Conservation (phyloP, 2,888 invertebrate species). For the Drosophila affinis region DNA sequence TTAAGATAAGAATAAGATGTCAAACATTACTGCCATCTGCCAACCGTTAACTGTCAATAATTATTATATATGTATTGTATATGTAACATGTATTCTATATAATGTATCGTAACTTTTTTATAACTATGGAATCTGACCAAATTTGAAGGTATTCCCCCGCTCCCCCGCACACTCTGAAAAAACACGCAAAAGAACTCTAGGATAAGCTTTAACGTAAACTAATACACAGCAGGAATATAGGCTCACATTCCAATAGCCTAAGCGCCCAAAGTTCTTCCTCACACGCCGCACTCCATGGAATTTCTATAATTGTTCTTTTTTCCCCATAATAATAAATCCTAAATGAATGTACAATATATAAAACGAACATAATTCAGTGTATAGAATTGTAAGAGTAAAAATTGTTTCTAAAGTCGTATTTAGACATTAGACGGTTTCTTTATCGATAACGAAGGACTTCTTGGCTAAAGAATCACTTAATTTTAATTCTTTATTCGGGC, state of each 20-base stretch:
- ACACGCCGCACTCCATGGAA: slow-evolving; percentile 1
- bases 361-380: slow-evolving; percentile 17
- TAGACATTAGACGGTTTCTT: slow-evolving; percentile 48
- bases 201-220: slow-evolving; percentile 16
- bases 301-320: slow-evolving; percentile 13
- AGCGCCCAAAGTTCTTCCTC: slow-evolving; percentile 9
- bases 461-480: slow-evolving; percentile 25
- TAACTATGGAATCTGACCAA: slow-evolving; percentile 31
- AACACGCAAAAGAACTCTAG: slow-evolving; percentile 10
- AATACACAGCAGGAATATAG: slow-evolving; percentile 5
- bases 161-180: slow-evolving; percentile 15
- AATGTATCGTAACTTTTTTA: slow-evolving; percentile 23
- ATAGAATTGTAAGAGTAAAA: slow-evolving; percentile 1
- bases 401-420: slow-evolving; percentile 21
- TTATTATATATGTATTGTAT: slow-evolving; percentile 39
- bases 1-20: slow-evolving; percentile 40
- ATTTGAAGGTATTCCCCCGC: slow-evolving; percentile 25
- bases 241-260: slow-evolving; percentile 15
- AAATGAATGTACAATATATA: slow-evolving; percentile 27
- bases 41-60: slow-evolving; percentile 69
- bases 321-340: slow-evolving; percentile 5
- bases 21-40: slow-evolving; percentile 55
- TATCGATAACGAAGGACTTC: slow-evolving; percentile 45
- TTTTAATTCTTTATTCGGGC: slow-evolving; percentile 12
- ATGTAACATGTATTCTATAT: slow-evolving; percentile 37